These are phyloP conservation scores for Hucho hucho DNA, from an alignment of 2,113 vertebrate species.

Conservation along the genomic window DNA sequence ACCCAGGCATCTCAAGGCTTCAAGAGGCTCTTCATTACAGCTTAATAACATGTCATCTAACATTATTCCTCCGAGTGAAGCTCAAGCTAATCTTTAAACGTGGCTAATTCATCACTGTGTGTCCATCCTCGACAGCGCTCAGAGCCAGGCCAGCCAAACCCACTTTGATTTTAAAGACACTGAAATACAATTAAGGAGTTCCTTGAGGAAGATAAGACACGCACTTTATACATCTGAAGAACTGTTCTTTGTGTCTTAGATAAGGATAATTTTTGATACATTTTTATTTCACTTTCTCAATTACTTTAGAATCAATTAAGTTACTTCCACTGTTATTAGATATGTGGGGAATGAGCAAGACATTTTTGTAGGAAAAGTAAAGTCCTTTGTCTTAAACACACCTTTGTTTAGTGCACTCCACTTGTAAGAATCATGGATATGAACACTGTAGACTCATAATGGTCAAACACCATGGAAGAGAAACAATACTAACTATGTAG, in stretches of 20 bases:
- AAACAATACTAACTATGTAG: no score
- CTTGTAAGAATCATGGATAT: no score
- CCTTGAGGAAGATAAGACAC: neutral
- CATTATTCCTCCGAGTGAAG: conserved; percentile 34
- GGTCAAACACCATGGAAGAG: no score
- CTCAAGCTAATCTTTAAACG: conserved; percentile 33
- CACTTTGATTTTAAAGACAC: neutral
- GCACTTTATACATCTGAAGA: neutral
- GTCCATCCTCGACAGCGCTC: conserved; percentile 20
- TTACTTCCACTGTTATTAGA: no score
- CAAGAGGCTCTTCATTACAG: conserved; percentile 39
- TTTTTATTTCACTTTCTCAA: no score
- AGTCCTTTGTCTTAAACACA: no score
- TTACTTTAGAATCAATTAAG: no score
- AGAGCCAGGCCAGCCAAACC: neutral
- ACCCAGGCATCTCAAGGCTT: conserved; percentile 16
- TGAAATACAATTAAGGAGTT: neutral
- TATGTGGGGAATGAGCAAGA: no score
- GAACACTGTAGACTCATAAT: no score
- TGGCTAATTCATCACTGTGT: conserved; percentile 42
- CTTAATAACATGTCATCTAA: conserved; percentile 52
- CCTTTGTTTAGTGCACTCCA: no score
- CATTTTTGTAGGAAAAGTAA: no score
- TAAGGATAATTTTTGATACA: no score
- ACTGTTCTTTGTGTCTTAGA: neutral